Conservation (phyloP, 2,888 invertebrate species). For the Dryococelus australis region DNA sequence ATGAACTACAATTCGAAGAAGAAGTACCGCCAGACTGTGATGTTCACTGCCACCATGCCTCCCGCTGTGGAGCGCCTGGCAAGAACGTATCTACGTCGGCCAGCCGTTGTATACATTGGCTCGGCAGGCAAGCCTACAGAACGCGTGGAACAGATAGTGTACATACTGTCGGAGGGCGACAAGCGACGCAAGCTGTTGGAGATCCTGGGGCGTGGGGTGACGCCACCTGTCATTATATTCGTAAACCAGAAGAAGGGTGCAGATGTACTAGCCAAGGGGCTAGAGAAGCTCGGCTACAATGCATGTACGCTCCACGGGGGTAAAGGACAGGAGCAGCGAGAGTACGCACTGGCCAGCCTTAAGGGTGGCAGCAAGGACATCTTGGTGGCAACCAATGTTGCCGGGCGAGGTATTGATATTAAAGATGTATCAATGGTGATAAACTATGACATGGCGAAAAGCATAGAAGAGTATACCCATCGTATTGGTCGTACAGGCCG, state of each 20-base stretch:
- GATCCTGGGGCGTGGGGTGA: slow-evolving; percentile 87
- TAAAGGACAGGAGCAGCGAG: slow-evolving; percentile 99
- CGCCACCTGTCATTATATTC: slow-evolving; percentile 98
- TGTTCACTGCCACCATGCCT: slow-evolving; percentile 99
- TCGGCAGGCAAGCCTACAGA: slow-evolving; percentile 97
- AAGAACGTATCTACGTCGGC: slow-evolving; percentile 90
- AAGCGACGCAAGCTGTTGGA: slow-evolving; percentile 97
- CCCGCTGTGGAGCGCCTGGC: slow-evolving; percentile 97
- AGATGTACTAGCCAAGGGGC: slow-evolving; percentile 94
- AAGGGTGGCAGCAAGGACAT: slow-evolving; percentile 98
- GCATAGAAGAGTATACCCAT: slow-evolving; percentile 97
- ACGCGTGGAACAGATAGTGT: slow-evolving; percentile 96
- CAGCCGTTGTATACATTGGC: slow-evolving; percentile 97
- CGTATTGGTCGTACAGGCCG: slow-evolving; percentile 99
- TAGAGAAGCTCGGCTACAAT: slow-evolving; percentile 96
- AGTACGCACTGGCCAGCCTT: slow-evolving; percentile 95
- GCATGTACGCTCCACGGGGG: slow-evolving; percentile 98
- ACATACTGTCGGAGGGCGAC: slow-evolving; percentile 93
- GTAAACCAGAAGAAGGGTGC: slow-evolving; percentile 99
- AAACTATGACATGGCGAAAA: slow-evolving; percentile 99
- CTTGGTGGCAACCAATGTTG: slow-evolving; percentile 98
- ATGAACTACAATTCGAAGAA: slow-evolving; percentile 95
- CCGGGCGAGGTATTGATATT: slow-evolving; percentile 99
- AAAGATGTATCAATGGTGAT: slow-evolving; percentile 99
- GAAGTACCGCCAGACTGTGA: slow-evolving; percentile 98